These are phyloP conservation scores for Acleris literana DNA, from an alignment of 2,888 invertebrate species.

Conservation along the genomic window DNA sequence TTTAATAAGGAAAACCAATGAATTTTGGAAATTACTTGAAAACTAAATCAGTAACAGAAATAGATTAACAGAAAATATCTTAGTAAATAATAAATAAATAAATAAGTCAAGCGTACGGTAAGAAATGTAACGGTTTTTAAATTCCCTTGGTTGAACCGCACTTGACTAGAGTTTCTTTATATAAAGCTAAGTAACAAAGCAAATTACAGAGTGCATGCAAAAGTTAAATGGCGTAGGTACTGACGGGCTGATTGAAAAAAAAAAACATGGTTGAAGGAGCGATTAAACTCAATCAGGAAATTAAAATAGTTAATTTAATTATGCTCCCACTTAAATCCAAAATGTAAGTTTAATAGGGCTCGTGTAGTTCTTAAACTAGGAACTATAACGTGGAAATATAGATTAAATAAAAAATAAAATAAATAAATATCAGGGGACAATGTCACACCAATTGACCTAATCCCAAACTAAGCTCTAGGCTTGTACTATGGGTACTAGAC, in stretches of 20 bases:
- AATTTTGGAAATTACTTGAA: neutral
- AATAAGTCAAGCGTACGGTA: neutral
- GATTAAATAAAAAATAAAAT: too few species aligned
- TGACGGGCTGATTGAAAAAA: neutral
- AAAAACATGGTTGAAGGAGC: slow-evolving; percentile 9
- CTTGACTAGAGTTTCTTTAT: slow-evolving; percentile 5
- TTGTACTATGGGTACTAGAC: too few species aligned
- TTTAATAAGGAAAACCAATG: too few species aligned
- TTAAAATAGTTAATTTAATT: neutral
- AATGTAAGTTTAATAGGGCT: too few species aligned
- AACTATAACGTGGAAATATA: too few species aligned
- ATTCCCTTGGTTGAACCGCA: slow-evolving; percentile 1
- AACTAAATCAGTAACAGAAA: neutral
- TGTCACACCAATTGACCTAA: too few species aligned
- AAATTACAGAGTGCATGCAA: slow-evolving; percentile 24
- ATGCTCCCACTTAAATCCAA: too few species aligned
- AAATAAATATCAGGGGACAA: too few species aligned
- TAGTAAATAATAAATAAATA: too few species aligned
- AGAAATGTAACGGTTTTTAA: slow-evolving; percentile 1
- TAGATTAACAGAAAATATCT: neutral
- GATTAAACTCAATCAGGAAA: neutral
- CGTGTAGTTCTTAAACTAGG: too few species aligned
- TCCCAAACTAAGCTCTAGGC: too few species aligned
- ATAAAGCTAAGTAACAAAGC: slow-evolving; percentile 9
- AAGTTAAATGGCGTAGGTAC: slow-evolving; percentile 4